phyloP scores from a whole-genome alignment of 1,140 invertebrate species.

The Homalodisca vitripennis region DNA sequence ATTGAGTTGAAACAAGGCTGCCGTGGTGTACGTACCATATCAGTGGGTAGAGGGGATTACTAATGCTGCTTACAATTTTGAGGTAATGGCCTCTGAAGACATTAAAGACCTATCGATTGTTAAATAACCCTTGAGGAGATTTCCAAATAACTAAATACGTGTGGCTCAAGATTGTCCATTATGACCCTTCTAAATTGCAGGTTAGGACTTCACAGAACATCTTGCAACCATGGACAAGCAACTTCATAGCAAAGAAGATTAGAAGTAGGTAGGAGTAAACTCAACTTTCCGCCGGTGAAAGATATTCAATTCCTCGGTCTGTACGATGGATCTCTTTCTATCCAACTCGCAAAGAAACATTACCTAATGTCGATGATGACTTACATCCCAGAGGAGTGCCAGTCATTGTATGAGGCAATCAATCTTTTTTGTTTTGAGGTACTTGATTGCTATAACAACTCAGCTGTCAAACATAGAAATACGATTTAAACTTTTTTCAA shows the following conservation, averaged over 20 bases:
- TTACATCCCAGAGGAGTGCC: conserved; percentile 14
- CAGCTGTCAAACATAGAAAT: neutral
- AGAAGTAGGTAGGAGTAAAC: neutral
- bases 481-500: neutral
- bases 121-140: neutral
- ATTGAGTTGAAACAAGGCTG: conserved; percentile 34
- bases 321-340: conserved; percentile 2
- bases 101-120: neutral
- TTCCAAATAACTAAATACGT: neutral
- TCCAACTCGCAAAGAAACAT: neutral
- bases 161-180: neutral
- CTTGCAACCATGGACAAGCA: conserved; percentile 7
- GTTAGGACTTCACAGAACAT: neutral
- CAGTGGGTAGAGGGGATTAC: neutral
- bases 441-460: too few relatives aligned
- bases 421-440: too few relatives aligned
- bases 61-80: neutral
- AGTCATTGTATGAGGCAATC: too few relatives aligned
- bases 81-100: neutral
- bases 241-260: conserved; percentile 8
- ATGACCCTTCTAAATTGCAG: neutral
- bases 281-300: conserved; percentile 1
- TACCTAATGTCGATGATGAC: neutral
- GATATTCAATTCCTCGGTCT: neutral
- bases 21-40: neutral